phyloP scores from a whole-genome alignment of 2,113 vertebrate genomes.

The Casuarius casuarius region DNA sequence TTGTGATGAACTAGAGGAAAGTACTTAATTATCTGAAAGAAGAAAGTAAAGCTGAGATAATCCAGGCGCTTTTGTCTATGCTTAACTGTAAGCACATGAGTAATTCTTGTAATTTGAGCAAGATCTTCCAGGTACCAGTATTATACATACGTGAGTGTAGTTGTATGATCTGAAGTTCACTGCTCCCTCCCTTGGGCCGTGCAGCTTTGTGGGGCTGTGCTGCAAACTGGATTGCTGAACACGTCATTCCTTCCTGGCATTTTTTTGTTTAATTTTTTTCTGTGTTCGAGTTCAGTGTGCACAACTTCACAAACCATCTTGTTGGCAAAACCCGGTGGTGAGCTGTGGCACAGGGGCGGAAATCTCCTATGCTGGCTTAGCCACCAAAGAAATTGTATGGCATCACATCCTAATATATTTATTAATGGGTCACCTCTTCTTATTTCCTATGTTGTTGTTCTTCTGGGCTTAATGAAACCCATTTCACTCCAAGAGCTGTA shows the following conservation, averaged over 20 bases:
- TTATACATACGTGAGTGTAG: not conserved
- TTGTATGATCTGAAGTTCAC: not conserved
- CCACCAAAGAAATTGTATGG: not conserved
- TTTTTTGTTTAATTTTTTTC: not conserved
- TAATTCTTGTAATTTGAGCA: not conserved
- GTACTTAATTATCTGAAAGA: constrained; percentile 32
- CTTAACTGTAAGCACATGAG: not conserved
- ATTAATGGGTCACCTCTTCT: not conserved
- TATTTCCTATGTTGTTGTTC: not conserved
- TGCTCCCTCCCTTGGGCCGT: not conserved
- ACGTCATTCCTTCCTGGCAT: not conserved
- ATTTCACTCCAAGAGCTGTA: not conserved
- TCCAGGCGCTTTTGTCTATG: not conserved
- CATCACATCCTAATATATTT: not conserved
- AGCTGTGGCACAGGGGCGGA: not conserved
- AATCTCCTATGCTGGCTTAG: not conserved
- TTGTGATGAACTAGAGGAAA: constrained; percentile 17
- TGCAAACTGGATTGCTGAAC: not conserved
- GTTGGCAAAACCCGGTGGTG: not conserved
- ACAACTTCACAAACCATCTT: not conserved
- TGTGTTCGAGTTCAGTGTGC: not conserved
- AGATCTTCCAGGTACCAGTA: not conserved
- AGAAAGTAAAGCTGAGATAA: not conserved
- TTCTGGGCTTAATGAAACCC: not conserved
- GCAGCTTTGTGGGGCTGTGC: not conserved